Conservation (phyloP, 2,888 invertebrate species). For the Ophioninae sp. region DNA sequence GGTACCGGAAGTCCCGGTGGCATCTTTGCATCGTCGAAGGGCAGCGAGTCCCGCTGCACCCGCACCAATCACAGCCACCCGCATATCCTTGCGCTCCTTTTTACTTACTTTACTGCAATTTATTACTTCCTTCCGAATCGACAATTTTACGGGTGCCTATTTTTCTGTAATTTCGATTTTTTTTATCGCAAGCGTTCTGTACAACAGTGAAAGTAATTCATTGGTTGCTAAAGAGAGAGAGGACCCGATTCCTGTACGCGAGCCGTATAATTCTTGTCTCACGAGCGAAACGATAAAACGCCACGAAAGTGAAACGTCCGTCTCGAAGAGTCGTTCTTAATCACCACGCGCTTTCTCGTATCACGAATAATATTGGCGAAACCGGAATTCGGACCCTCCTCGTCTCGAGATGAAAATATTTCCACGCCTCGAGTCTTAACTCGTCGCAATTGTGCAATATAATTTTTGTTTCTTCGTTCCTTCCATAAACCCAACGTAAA, state of each 20-base stretch:
- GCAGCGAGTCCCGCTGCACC: constrained; percentile 94
- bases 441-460: not conserved
- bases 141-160: not conserved
- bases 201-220: not conserved
- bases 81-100: constrained; percentile 74
- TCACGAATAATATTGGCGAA: constrained; percentile 25
- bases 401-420: not conserved
- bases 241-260: constrained; percentile 14
- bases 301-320: constrained; percentile 56
- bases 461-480: not conserved
- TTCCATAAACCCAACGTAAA: not conserved
- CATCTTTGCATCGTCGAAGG: constrained; percentile 85
- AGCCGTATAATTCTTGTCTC: not conserved
- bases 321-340: constrained; percentile 43
- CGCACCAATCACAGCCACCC: constrained; percentile 91
- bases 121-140: not conserved
- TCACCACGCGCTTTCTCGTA: constrained; percentile 51
- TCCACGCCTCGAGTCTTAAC: not conserved
- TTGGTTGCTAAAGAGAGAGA: not conserved
- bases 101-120: not conserved
- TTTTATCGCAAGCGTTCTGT: not conserved
- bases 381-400: not conserved
- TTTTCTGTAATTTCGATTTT: not conserved
- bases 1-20: constrained; percentile 76
- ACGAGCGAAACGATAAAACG: constrained; percentile 28